Conservation (phyloP, 2,888 invertebrate species). For the Sisyra nigra region DNA sequence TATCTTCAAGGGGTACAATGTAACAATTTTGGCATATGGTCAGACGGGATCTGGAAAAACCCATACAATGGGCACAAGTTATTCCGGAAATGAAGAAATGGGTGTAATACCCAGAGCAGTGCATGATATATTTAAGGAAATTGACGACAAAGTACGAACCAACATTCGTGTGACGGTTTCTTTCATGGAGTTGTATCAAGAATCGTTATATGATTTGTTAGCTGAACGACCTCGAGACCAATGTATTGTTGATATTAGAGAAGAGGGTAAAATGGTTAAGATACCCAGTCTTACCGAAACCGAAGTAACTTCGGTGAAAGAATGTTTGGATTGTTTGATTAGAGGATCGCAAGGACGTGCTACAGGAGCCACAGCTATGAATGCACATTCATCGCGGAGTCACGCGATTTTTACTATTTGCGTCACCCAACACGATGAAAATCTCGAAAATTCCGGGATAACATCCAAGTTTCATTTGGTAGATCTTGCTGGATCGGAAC, state of each 20-base stretch:
- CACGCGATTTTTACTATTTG: constrained; percentile 79
- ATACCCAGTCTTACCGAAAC: constrained; percentile 46
- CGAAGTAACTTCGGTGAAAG: constrained; percentile 39
- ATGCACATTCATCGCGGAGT: constrained; percentile 71
- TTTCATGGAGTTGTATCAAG: constrained; percentile 82
- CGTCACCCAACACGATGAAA: constrained; percentile 44
- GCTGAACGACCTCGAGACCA: constrained; percentile 50
- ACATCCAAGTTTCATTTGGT: constrained; percentile 81
- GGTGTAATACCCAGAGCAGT: constrained; percentile 84
- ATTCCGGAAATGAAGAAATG: constrained; percentile 31
- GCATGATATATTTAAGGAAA: constrained; percentile 57
- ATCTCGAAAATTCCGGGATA: constrained; percentile 48
- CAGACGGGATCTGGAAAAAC: constrained; percentile 94
- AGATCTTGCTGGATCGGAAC: constrained; percentile 82
- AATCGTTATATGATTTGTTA: constrained; percentile 72
- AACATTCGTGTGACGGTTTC: constrained; percentile 59
- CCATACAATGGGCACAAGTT: constrained; percentile 80
- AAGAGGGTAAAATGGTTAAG: constrained; percentile 47
- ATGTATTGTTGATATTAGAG: constrained; percentile 63
- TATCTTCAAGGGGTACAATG: constrained; percentile 79
- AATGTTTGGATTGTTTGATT: constrained; percentile 49
- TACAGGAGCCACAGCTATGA: constrained; percentile 86
- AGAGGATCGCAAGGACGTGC: constrained; percentile 62
- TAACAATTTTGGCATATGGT: constrained; percentile 87
- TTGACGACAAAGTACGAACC: constrained; percentile 40